Conservation (phyloP, 1,140 invertebrate species). For the Helicoverpa armigera region DNA sequence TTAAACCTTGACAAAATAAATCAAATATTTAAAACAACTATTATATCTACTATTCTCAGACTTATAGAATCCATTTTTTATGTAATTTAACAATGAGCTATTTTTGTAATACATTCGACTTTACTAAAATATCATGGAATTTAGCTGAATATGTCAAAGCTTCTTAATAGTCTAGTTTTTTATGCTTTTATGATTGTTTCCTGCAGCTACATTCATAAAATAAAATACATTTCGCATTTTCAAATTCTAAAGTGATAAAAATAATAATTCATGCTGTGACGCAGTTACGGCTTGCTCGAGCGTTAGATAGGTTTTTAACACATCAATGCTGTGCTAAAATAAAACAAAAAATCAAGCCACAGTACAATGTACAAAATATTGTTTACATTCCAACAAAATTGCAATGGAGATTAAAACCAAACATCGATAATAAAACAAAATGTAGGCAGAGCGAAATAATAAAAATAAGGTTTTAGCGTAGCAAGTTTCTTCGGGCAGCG, state of each 20-base stretch:
- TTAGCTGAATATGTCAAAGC: background rate
- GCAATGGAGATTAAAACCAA: conserved; percentile 76
- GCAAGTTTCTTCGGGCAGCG: conserved; percentile 82
- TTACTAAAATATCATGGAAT: too few species aligned
- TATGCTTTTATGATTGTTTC: background rate
- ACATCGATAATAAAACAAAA: conserved; percentile 70
- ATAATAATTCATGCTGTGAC: conserved; percentile 27
- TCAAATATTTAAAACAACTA: too few species aligned
- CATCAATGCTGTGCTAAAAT: conserved; percentile 7
- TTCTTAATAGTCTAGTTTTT: background rate
- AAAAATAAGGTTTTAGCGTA: conserved; percentile 83
- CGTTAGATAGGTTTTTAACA: conserved; percentile 38
- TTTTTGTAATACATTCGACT: background rate
- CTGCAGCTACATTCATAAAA: background rate
- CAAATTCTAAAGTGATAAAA: conserved; percentile 30
- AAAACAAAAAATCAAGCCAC: conserved; percentile 3
- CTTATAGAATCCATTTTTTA: too few species aligned
- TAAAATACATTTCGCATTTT: conserved; percentile 14
- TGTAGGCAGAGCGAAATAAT: conserved; percentile 78
- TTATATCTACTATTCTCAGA: too few species aligned
- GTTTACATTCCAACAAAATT: conserved; percentile 29
- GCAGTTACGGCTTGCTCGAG: background rate
- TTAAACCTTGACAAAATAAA: too few species aligned
- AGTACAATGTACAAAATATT: conserved; percentile 34
- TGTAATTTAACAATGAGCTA: background rate